Evolutionary conservation across 2,113 vertebrate species (phyloP).

Genomic region (Barnardius zonarius): DNA sequence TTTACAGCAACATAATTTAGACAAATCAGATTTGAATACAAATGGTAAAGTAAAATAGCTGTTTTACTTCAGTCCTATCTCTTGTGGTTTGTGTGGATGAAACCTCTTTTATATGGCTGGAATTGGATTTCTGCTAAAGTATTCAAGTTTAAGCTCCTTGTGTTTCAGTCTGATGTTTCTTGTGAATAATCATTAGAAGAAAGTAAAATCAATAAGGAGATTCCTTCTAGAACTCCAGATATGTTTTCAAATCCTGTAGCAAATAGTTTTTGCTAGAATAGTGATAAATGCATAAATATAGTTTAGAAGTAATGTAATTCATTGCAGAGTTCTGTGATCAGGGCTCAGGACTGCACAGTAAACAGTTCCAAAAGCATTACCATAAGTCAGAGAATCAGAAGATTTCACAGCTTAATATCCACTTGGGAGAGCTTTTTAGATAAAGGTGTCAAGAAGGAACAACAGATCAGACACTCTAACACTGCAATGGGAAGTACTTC

Average conservation of each 20-base stretch:
- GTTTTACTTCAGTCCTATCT: not conserved
- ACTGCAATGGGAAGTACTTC: not conserved
- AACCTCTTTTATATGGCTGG: not conserved
- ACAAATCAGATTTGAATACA: not conserved
- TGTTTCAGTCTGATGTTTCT: not conserved
- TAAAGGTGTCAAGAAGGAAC: not conserved
- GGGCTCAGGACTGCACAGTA: not conserved
- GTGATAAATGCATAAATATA: conserved; percentile 8
- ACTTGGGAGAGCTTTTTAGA: not conserved
- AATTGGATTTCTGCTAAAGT: conserved; percentile 18
- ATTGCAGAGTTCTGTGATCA: not conserved
- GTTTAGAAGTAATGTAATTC: not conserved
- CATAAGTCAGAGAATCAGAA: not conserved
- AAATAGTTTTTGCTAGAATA: not conserved
- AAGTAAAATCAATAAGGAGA: not conserved
- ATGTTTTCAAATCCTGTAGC: not conserved
- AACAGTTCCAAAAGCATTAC: not conserved
- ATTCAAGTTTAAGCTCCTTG: not conserved
- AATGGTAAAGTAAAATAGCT: not conserved
- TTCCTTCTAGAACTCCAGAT: not conserved
- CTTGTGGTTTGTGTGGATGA: not conserved
- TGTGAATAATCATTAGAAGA: not conserved
- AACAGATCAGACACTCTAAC: not conserved
- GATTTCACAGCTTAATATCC: not conserved
- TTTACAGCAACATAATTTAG: not conserved